These are phyloP conservation scores for Gobio occitaniae DNA, from an alignment of 2,797 vertebrate genomes.

Conservation along the genomic window DNA sequence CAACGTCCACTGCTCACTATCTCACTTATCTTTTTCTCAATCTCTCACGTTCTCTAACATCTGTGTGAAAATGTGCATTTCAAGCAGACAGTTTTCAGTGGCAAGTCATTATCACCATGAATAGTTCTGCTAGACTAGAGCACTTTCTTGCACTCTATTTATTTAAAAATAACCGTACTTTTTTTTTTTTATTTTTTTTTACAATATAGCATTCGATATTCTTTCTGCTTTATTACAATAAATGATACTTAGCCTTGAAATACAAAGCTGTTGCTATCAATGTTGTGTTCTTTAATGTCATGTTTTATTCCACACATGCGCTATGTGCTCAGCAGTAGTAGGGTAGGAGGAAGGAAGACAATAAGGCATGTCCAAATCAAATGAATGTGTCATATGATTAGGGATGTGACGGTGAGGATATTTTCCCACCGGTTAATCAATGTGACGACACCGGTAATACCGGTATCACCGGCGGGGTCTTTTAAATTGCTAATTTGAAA, in stretches of 20 bases:
- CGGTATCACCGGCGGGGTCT: too few species aligned
- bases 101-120: neutral
- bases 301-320: too few species aligned
- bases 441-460: too few species aligned
- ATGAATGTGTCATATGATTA: neutral
- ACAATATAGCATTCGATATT: neutral
- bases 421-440: too few species aligned
- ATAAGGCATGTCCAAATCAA: neutral
- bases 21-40: neutral
- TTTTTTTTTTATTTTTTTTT: too few species aligned
- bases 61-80: constrained; percentile 1
- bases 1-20: neutral
- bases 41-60: neutral
- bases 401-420: too few species aligned
- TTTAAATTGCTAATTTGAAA: too few species aligned
- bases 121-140: neutral
- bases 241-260: neutral
- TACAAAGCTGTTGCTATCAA: neutral
- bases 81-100: neutral
- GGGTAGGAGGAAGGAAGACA: neutral
- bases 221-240: neutral
- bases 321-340: neutral
- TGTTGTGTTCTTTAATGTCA: neutral
- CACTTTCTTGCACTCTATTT: neutral
- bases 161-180: neutral